phyloP scores from a whole-genome alignment of 2,888 invertebrate species.

The Rhorus exstirpatorius region DNA sequence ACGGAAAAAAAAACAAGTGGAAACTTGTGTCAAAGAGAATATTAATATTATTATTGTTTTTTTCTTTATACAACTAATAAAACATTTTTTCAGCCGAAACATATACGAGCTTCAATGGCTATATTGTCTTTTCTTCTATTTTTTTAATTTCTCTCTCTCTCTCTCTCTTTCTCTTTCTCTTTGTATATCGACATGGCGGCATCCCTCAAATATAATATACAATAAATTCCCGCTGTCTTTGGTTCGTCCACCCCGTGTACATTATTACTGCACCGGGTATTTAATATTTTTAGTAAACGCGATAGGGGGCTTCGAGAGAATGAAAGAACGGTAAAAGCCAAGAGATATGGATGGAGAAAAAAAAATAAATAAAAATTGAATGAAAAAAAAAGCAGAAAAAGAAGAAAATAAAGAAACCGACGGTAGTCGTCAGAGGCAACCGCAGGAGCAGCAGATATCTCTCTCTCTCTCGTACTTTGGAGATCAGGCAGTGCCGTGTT shows the following conservation, averaged over 20 bases:
- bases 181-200: slow-evolving; percentile 66
- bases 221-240: slow-evolving; percentile 68
- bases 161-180: slow-evolving; percentile 26
- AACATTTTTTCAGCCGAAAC: slow-evolving; percentile 26
- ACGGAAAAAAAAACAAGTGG: slow-evolving; percentile 21
- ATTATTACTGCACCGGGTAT: slow-evolving; percentile 47
- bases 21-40: slow-evolving; percentile 22
- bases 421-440: slow-evolving; percentile 74
- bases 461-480: not conserved
- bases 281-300: slow-evolving; percentile 53
- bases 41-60: slow-evolving; percentile 9
- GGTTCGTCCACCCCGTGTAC: slow-evolving; percentile 63
- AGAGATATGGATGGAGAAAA: slow-evolving; percentile 43
- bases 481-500: slow-evolving; percentile 42
- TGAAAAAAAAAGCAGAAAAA: slow-evolving; percentile 53
- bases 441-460: slow-evolving; percentile 55
- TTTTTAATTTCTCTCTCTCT: slow-evolving; percentile 5
- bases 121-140: slow-evolving; percentile 32
- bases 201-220: slow-evolving; percentile 75
- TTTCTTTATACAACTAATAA: slow-evolving; percentile 28
- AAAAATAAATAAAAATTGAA: slow-evolving; percentile 74
- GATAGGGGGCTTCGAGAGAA: slow-evolving; percentile 27
- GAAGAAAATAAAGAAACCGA: slow-evolving; percentile 74
- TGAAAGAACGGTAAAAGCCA: slow-evolving; percentile 23
- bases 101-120: slow-evolving; percentile 10